Evolutionary conservation across 2,888 invertebrate species (phyloP), one percentile per base, ranked within the genome.

Genomic region (Athalia rosae): DNA sequence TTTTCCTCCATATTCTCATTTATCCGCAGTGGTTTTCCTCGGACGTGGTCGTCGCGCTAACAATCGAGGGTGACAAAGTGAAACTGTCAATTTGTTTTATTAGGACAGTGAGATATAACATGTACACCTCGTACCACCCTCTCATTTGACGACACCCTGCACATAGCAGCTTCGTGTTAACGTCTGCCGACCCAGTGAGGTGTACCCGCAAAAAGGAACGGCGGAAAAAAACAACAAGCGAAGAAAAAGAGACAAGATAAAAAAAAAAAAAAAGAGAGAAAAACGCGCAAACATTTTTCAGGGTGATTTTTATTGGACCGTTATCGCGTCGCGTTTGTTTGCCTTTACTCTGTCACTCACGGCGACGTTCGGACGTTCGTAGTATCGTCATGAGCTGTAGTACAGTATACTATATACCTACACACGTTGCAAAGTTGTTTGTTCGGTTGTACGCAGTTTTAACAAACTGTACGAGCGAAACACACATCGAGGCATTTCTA

Each of bases 41-140:
- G 56, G 13, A 9, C 8, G 28, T 9, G 43, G 8, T 43, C 6
- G 11, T n/a, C 11, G 59, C 9, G 71, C 71, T 71, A 71, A 71
- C 71, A 71, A 71, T 71, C 71, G 71, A 71, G 71, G 71, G 71
- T 79, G 79, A 81, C 80, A 80, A 81, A 79, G 80, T 78, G 80
- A 80, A 80, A 79, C 79, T 62, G 79, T 80, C 83, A 85, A 85
- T 85, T 85, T 84, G 82, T 83, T 85, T 84, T 81, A 83, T 83
- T 83, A 82, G 78, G 79, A 80, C 80, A 79, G 71, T 71, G 71
- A 71, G 56, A 58, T 71, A 71, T 13, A 9, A 47, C 41, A 13
- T 64, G 13, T 71, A 50, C 58, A 4, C 71, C 71, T 15, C 13
- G 56, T 41, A 9, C 45, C 7, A n/a, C 28, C 41, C 28, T 15